Percentiles rank a stretch among this genome's conserved stretches.
Conservation (phyloP, 2,797 vertebrate species). For the Astyanax mexicanus region DNA sequence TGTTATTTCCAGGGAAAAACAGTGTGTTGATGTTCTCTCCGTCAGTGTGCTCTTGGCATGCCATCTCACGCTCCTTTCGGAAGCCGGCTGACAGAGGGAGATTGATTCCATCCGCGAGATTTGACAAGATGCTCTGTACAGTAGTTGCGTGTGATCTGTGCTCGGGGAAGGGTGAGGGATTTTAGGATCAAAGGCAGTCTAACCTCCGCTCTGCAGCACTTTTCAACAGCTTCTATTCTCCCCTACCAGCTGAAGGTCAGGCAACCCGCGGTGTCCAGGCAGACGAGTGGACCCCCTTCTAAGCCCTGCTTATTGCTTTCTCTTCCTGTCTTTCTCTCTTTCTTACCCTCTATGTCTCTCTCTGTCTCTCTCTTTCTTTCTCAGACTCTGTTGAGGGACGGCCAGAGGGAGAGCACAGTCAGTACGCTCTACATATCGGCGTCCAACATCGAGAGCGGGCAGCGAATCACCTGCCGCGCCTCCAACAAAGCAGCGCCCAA, state of each 20-base stretch:
- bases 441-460: conserved; percentile 85
- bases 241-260: background rate
- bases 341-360: too few species aligned
- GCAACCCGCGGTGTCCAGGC: background rate
- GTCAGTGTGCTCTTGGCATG: conserved; percentile 7
- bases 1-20: background rate
- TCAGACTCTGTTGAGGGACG: conserved; percentile 85
- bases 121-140: background rate
- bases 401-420: conserved; percentile 87
- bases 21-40: background rate
- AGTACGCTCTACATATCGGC: conserved; percentile 88
- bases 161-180: background rate
- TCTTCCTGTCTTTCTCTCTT: background rate
- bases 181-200: conserved; percentile 9
- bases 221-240: conserved; percentile 5
- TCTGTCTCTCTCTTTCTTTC: background rate
- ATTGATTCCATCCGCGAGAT: background rate
- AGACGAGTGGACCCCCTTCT: background rate
- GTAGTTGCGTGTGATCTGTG: conserved; percentile 17
- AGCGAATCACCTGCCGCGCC: conserved; percentile 87
- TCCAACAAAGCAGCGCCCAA: conserved; percentile 89
- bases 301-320: background rate
- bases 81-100: background rate
- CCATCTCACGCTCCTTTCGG: background rate
- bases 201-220: background rate